Conservation (phyloP, 2,113 vertebrate genomes). For the Heterotis niloticus region DNA sequence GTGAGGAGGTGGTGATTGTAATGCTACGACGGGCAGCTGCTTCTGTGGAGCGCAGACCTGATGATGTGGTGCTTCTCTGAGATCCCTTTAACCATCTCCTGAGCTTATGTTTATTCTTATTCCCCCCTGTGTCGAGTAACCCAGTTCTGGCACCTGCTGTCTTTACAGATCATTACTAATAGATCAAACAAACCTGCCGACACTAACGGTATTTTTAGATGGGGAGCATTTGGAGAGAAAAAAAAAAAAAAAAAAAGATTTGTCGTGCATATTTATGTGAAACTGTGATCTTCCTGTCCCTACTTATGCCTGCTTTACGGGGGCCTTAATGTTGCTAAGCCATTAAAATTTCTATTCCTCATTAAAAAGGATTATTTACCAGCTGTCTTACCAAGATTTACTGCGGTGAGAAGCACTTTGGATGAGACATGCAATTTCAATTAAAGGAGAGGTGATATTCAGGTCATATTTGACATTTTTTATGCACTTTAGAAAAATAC, state of each 20-base stretch:
- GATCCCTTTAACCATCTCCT: neutral
- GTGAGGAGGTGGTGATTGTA: neutral
- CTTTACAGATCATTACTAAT: constrained; percentile 10
- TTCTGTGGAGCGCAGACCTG: constrained; percentile 3
- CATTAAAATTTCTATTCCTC: neutral
- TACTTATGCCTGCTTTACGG: neutral
- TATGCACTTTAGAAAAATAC: neutral
- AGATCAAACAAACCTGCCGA: constrained; percentile 16
- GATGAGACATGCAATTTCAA: too few species aligned
- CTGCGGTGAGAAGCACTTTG: too few species aligned
- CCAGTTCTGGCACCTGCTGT: constrained; percentile 17
- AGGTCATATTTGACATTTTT: too few species aligned
- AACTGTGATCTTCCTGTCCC: neutral
- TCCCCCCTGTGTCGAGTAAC: constrained; percentile 12
- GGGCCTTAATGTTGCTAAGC: neutral
- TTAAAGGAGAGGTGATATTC: too few species aligned
- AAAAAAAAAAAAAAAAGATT: constrained; percentile 10
- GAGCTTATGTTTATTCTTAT: constrained; percentile 16
- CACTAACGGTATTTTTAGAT: constrained; percentile 7
- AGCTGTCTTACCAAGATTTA: too few species aligned
- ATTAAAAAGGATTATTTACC: too few species aligned
- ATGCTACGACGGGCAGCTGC: neutral
- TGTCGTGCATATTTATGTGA: neutral
- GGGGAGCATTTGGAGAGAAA: neutral
- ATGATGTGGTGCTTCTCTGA: neutral